phyloP scores from a whole-genome alignment of 2,888 invertebrate genomes.

The Drosophila nr. medialis region DNA sequence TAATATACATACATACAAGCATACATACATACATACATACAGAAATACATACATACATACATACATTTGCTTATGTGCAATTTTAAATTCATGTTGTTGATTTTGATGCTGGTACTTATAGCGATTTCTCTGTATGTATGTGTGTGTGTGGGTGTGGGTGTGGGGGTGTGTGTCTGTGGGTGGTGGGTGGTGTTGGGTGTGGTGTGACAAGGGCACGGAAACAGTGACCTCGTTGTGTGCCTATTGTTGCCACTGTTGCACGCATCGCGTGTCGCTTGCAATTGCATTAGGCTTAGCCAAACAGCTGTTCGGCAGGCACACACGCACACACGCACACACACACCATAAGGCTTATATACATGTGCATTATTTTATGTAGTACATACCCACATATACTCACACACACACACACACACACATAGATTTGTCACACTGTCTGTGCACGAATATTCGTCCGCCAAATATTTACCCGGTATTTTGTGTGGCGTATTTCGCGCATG shows the following conservation, averaged over 20 bases:
- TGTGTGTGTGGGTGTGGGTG: background rate
- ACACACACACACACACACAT: slow-evolving; percentile 8
- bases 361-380: background rate
- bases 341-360: background rate
- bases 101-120: background rate
- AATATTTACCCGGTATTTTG: slow-evolving; percentile 29
- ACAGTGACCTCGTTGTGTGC: slow-evolving; percentile 4
- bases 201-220: background rate
- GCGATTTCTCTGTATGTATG: background rate
- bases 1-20: background rate
- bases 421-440: slow-evolving; percentile 3
- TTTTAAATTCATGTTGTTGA: background rate
- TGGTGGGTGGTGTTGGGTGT: background rate
- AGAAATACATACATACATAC: background rate
- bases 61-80: background rate
- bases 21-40: background rate
- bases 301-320: slow-evolving; percentile 21
- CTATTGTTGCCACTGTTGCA: slow-evolving; percentile 14
- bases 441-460: slow-evolving; percentile 9
- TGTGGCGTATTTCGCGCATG: slow-evolving; percentile 22
- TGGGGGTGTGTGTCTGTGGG: no score
- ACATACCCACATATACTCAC: slow-evolving; percentile 8
- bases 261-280: slow-evolving; percentile 12
- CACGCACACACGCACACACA: background rate
- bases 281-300: slow-evolving; percentile 7